Conservation (phyloP, 1,140 invertebrate species). For the Macrosteles quadrilineatus region DNA sequence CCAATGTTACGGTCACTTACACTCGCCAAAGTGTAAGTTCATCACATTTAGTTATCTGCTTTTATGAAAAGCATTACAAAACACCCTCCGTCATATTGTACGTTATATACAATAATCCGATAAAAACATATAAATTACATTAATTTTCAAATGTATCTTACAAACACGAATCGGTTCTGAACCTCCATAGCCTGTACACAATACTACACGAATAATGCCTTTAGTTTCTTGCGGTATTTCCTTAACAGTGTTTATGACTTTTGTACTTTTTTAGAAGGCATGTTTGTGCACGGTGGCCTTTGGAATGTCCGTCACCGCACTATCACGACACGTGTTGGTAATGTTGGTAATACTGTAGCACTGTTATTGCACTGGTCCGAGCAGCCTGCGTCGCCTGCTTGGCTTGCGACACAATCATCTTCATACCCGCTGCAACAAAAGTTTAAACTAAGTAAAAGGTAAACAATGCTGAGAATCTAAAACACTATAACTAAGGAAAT, state of each 20-base stretch:
- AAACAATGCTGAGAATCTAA: background rate
- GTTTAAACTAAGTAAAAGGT: too few species aligned
- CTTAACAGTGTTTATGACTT: slow-evolving; percentile 23
- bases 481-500: too few species aligned
- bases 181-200: slow-evolving; percentile 21
- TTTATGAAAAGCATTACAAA: slow-evolving; percentile 21
- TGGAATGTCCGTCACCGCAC: background rate
- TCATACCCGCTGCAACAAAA: too few species aligned
- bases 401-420: too few species aligned
- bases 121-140: slow-evolving; percentile 14
- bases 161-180: slow-evolving; percentile 20
- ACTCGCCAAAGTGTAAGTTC: slow-evolving; percentile 3
- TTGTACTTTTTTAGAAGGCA: slow-evolving; percentile 31
- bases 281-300: background rate
- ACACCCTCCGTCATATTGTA: background rate
- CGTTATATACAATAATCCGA: background rate
- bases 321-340: slow-evolving; percentile 7
- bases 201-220: slow-evolving; percentile 30
- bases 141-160: slow-evolving; percentile 11
- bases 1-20: slow-evolving; percentile 20
- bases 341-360: slow-evolving; percentile 22
- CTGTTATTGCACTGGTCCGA: slow-evolving; percentile 19
- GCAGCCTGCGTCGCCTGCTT: background rate
- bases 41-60: slow-evolving; percentile 21
- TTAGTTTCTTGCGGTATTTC: slow-evolving; percentile 20